These are phyloP conservation scores for Montipora capitata DNA, from an alignment of 92 coral and sea anemone species.

Conservation along the genomic window DNA sequence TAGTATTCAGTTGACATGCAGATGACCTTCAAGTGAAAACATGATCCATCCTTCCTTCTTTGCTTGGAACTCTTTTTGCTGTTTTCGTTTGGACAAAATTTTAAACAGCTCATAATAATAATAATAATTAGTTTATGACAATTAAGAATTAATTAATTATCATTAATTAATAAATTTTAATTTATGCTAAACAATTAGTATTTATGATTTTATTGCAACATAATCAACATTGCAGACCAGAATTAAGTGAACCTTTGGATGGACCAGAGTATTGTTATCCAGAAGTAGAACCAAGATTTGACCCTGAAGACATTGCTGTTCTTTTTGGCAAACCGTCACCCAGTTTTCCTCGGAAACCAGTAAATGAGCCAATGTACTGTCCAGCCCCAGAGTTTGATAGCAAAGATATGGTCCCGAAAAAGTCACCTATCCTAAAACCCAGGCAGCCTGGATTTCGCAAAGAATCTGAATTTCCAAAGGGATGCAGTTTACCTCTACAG, in stretches of 20 bases:
- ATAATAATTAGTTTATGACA: no score
- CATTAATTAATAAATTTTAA: no score
- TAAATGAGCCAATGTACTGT: slow-evolving; percentile 42
- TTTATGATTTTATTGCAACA: not conserved
- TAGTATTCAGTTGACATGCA: no score
- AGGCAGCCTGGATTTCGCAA: not conserved
- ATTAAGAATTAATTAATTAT: no score
- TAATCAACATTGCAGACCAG: not conserved
- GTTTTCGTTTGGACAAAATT: no score
- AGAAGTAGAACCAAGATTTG: slow-evolving; percentile 54
- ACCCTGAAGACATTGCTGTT: slow-evolving; percentile 21
- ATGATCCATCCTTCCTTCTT: no score
- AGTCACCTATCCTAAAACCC: slow-evolving; percentile 21
- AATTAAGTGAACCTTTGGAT: not conserved
- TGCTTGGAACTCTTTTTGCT: no score
- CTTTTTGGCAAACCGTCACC: slow-evolving; percentile 24
- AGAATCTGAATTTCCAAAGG: slow-evolving; percentile 7
- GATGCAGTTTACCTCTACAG: slow-evolving; percentile 7
- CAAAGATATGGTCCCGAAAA: not conserved
- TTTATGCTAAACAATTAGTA: no score
- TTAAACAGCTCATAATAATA: no score
- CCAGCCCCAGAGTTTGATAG: slow-evolving; percentile 66
- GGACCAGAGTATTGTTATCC: slow-evolving; percentile 40
- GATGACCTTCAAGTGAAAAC: no score
- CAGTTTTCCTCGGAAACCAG: not conserved